Evolutionary conservation across 2,113 vertebrate genomes (phyloP).

Genomic region (Esox niger): DNA sequence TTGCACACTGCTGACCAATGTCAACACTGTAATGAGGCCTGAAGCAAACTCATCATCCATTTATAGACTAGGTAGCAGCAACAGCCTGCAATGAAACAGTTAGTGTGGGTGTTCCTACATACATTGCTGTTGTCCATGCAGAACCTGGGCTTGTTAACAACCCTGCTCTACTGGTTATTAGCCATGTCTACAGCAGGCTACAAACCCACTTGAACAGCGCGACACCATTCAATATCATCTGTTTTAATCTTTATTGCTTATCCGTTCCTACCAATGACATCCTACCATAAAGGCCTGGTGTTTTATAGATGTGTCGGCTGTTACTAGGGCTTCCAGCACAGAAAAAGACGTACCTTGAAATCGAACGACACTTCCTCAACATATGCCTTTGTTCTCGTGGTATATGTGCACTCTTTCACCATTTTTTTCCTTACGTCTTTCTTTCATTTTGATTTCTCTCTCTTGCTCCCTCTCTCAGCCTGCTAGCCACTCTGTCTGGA

Average conservation of each 20-base stretch:
- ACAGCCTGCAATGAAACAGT: neutral
- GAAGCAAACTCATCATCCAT: no score
- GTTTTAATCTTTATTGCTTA: no score
- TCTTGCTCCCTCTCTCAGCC: neutral
- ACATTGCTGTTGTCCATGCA: neutral
- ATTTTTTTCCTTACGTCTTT: neutral
- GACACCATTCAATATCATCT: no score
- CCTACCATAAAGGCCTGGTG: no score
- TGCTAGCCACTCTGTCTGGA: neutral
- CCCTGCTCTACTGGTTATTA: conserved; percentile 17
- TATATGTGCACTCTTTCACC: conserved; percentile 20
- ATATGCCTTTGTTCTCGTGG: neutral
- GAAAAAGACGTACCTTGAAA: no score
- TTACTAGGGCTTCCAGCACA: no score
- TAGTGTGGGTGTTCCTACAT: neutral
- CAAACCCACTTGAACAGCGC: neutral
- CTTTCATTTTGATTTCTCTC: neutral
- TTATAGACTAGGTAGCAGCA: neutral
- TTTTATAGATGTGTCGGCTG: no score
- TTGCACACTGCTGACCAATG: no score
- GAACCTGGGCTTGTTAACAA: conserved; percentile 25
- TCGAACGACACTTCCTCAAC: no score
- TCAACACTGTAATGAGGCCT: no score
- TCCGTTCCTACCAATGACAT: no score
- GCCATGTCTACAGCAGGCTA: conserved; percentile 27